Conservation (phyloP, 1,140 invertebrate species). For the Paramacrobiotus metropolitanus region DNA sequence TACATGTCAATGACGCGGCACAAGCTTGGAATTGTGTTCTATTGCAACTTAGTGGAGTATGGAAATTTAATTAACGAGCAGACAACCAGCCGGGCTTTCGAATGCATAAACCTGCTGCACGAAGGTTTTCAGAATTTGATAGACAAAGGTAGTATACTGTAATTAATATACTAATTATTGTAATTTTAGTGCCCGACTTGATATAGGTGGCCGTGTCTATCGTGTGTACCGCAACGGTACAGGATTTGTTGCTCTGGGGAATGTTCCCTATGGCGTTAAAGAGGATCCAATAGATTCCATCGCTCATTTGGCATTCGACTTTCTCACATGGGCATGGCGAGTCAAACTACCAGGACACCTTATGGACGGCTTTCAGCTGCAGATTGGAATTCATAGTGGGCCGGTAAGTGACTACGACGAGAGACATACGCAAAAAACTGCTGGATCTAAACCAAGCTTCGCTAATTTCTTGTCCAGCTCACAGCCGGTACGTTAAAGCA, state of each 20-base stretch:
- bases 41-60: background rate
- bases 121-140: background rate
- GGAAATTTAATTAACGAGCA: background rate
- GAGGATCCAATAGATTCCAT: constrained; percentile 3
- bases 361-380: constrained; percentile 2
- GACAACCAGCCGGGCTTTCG: background rate
- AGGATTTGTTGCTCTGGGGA: background rate
- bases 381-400: constrained; percentile 3
- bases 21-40: background rate
- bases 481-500: background rate
- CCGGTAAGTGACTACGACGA: background rate
- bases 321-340: background rate
- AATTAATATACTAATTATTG: no score
- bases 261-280: background rate
- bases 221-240: background rate
- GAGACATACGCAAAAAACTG: background rate
- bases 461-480: background rate
- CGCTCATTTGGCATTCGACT: background rate
- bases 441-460: background rate
- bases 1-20: constrained; percentile 1
- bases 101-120: background rate
- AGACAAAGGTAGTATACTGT: no score
- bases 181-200: no score
- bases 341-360: background rate
- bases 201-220: background rate